Base-by-base conservation (phyloP, 2,113 vertebrate genomes). In the Pao palembangensis region DNA sequence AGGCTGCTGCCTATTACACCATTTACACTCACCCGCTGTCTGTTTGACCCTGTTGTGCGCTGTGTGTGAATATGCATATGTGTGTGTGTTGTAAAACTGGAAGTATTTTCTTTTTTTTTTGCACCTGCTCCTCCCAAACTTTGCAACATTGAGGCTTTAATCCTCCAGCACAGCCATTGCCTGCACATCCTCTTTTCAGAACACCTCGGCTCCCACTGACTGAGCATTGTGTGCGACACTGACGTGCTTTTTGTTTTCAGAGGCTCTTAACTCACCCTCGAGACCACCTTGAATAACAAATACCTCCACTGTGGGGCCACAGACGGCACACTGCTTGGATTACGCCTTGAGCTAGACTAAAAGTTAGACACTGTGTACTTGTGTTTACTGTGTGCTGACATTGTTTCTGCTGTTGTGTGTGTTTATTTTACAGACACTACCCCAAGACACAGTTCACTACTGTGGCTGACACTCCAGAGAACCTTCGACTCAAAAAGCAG, bases 381-480 rank as follows among this genome's bases (percentile, higher is more conserved):
- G 51, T 70, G 43, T 38, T 75, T 8, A 68, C 43, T 61, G 28
- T 59, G 12, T 55, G 55, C 67, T 81, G 56, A 78, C 25, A 10
- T 55, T 61, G 23, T 74, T 65, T 16, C 15, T 25, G 16, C 41
- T 67, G 25, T 71, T 62, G 58, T 74, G 28, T 75, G 17, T 75
- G 65, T 75, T 63, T 79, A 8, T 80, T 73, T 79, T 76, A n/a
- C 91, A 98, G 96, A 90, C 96, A 98, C 92, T 98, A 99, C 90
- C 96, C 96, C 58, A 98, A 95, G 91, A 93, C 95, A 70, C 89
- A 92, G 73, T 98, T 96, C 90, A 99, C 96, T 83, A 92, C 89
- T 71, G 96, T 98, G 88, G 93, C 94, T 3, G 96, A 98, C 86
- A 98, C 97, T 62, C 96, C 95, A 1, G 96, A 98, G 92, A 98